These are phyloP conservation scores for Drosophila gaucha DNA, from an alignment of 2,888 invertebrate species.

Conservation along the genomic window DNA sequence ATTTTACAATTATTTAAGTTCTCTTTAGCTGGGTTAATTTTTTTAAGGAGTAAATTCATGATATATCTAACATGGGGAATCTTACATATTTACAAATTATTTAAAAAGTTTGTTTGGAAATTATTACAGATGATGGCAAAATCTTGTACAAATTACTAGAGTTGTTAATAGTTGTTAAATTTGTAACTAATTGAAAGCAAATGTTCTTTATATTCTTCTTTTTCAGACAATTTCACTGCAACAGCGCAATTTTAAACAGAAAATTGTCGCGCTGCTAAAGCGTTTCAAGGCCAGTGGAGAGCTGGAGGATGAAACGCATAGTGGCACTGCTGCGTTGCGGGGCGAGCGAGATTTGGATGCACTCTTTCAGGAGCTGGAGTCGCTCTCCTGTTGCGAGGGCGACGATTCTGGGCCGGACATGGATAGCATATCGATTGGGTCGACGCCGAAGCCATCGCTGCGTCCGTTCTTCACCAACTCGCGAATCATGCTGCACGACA, in stretches of 20 bases:
- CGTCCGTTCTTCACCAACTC: constrained; percentile 98
- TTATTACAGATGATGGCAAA: too few species aligned
- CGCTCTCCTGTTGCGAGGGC: constrained; percentile 92
- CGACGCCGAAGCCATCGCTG: constrained; percentile 98
- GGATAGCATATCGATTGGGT: constrained; percentile 98
- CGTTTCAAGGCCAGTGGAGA: constrained; percentile 97
- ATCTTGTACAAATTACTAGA: too few species aligned
- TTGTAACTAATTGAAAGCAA: not conserved
- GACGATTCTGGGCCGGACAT: constrained; percentile 97
- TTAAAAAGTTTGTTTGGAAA: too few species aligned
- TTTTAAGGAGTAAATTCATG: too few species aligned
- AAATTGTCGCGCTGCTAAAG: constrained; percentile 96
- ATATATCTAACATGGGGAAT: too few species aligned
- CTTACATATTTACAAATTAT: too few species aligned
- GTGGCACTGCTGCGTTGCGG: constrained; percentile 87
- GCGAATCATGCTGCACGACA: constrained; percentile 89
- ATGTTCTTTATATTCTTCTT: not conserved
- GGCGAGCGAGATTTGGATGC: constrained; percentile 96
- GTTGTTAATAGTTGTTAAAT: not conserved
- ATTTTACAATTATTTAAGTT: too few species aligned
- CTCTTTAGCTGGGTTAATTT: too few species aligned
- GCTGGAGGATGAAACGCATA: constrained; percentile 88
- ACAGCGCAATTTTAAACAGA: constrained; percentile 98
- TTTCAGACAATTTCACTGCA: constrained; percentile 85
- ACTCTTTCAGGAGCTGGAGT: constrained; percentile 97